Conservation (phyloP, 2,113 vertebrate species). For the Apteryx mantelli region DNA sequence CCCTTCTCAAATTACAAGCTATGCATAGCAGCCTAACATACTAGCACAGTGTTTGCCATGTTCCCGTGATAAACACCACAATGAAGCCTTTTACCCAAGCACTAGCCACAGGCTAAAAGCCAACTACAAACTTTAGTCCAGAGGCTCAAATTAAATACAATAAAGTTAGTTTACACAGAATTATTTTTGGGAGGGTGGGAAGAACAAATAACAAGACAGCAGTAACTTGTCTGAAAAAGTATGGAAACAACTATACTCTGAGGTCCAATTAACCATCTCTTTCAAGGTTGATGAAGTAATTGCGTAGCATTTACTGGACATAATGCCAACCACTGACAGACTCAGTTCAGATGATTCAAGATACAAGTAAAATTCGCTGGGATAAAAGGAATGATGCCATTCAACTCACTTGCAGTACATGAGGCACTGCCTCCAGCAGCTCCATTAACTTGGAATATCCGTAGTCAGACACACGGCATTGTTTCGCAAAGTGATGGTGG, state of each 20-base stretch:
- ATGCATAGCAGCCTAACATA: not conserved
- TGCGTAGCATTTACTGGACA: not conserved
- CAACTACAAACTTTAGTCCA: not conserved
- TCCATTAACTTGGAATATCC: constrained; percentile 95
- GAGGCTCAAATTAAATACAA: not conserved
- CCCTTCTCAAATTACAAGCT: not conserved
- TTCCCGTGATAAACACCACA: not conserved
- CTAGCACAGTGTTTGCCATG: accelerated
- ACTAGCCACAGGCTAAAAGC: not conserved
- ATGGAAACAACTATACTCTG: not conserved
- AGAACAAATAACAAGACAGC: not conserved
- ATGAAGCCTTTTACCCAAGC: not conserved
- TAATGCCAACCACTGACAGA: not conserved
- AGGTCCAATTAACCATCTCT: not conserved
- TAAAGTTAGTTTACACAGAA: not conserved
- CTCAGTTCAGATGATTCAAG: not conserved
- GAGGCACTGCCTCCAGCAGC: constrained; percentile 94
- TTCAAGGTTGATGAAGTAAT: not conserved
- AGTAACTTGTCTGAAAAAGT: not conserved
- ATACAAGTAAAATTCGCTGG: not conserved
- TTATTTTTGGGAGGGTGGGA: not conserved
- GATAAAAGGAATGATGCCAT: not conserved
- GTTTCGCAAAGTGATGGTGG: constrained; percentile 97
- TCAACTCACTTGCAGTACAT: constrained; percentile 89
- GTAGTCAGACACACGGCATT: constrained; percentile 96